These are phyloP conservation scores for Tenthredo livida DNA, from an alignment of 2,888 invertebrate genomes.

Conservation along the genomic window DNA sequence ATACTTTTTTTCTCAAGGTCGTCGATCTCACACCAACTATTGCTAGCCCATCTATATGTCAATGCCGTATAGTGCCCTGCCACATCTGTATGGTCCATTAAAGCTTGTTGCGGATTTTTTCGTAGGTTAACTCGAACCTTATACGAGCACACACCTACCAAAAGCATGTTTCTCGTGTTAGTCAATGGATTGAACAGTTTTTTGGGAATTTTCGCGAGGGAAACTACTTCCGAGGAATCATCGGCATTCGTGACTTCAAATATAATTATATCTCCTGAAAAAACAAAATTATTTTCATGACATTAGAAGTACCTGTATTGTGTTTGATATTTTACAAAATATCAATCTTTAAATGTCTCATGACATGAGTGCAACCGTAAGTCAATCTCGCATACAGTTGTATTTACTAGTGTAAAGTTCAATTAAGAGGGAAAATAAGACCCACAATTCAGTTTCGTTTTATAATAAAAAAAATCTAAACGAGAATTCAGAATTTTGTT, in stretches of 20 bases:
- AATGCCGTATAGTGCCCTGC: constrained; percentile 21
- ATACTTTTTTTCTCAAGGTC: not conserved
- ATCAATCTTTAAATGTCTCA: not conserved
- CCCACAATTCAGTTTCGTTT: not conserved
- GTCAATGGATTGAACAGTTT: constrained; percentile 1
- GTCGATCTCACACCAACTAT: constrained; percentile 6
- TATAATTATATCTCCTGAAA: constrained; percentile 20
- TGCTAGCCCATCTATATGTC: constrained; percentile 9
- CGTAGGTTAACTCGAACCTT: not conserved
- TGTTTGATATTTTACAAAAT: not conserved
- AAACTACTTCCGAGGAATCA: constrained; percentile 7
- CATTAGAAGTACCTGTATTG: not conserved
- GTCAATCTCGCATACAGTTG: not conserved
- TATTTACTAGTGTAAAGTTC: not conserved
- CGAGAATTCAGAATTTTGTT: not conserved
- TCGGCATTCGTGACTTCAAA: constrained; percentile 13
- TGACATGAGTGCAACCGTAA: not conserved
- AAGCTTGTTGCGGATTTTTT: constrained; percentile 3
- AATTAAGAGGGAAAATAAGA: not conserved
- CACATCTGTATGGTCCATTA: constrained; percentile 1
- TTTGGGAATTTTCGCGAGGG: constrained; percentile 14
- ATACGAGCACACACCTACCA: constrained; percentile 22
- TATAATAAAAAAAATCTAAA: not conserved
- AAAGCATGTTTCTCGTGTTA: not conserved
- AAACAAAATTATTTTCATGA: not conserved